A percentile compares a stretch with the other conserved stretches of the same genome.
Conservation (phyloP, 2,888 invertebrate genomes). For the Galerucella pusilla region DNA sequence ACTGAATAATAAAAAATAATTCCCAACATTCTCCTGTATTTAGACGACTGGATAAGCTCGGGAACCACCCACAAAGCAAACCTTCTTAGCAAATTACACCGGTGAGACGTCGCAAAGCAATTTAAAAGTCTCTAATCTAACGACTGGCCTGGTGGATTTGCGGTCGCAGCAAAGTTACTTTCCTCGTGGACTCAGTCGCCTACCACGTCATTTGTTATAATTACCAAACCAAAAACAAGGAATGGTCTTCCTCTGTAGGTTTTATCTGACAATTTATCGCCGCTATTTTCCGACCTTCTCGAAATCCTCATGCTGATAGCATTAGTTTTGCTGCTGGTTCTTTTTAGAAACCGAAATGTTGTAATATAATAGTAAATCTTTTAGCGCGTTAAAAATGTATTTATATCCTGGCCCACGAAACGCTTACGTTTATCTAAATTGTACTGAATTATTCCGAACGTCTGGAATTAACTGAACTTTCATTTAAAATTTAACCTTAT, state of each 20-base stretch:
- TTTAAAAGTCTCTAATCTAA: constrained; percentile 23
- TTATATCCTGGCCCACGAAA: constrained; percentile 7
- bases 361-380: constrained; percentile 61
- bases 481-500: too few relatives aligned
- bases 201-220: constrained; percentile 60
- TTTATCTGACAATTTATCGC: constrained; percentile 63
- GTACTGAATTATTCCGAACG: not conserved
- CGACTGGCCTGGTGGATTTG: constrained; percentile 38
- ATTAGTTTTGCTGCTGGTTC: constrained; percentile 48
- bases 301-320: constrained; percentile 60
- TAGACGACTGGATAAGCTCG: not conserved
- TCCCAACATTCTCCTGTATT: not conserved
- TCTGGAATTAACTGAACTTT: not conserved
- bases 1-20: not conserved
- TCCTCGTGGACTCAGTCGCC: constrained; percentile 27
- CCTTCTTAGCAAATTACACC: constrained; percentile 8
- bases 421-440: not conserved
- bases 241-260: constrained; percentile 59
- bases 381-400: constrained; percentile 47
- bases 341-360: constrained; percentile 60
- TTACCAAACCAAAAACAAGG: constrained; percentile 64
- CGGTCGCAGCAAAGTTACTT: constrained; percentile 34
- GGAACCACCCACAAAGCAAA: not conserved
- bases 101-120: not conserved
- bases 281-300: constrained; percentile 59